Evolutionary conservation across 2,797 vertebrate species (phyloP).

Genomic region (Coracias cyanogaster): DNA sequence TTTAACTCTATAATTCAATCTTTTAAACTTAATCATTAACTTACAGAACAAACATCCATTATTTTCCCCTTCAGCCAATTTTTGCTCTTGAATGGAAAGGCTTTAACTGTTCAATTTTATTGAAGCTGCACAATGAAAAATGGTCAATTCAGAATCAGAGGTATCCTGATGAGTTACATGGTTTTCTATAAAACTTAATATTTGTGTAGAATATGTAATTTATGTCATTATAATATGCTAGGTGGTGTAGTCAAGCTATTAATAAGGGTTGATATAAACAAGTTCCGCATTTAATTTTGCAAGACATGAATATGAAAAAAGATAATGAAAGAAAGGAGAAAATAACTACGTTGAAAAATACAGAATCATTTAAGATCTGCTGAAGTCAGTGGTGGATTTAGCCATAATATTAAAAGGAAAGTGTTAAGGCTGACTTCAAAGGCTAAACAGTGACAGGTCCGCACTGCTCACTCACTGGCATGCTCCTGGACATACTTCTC

Average conservation of each 20-base stretch:
- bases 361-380: not conserved
- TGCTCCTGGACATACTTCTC: not conserved
- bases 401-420: not conserved
- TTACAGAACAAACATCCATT: not conserved
- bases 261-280: not conserved
- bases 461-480: not conserved
- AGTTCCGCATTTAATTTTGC: not conserved
- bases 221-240: not conserved
- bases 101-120: not conserved
- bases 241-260: not conserved
- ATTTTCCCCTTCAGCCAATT: not conserved
- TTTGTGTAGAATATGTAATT: not conserved
- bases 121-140: not conserved
- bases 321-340: not conserved
- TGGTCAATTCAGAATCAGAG: not conserved
- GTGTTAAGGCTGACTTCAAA: not conserved
- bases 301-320: not conserved
- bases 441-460: not conserved
- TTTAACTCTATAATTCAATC: constrained; percentile 6
- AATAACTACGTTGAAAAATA: not conserved
- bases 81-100: not conserved
- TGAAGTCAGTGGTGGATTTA: not conserved
- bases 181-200: not conserved
- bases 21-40: not conserved
- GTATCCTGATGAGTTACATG: not conserved